phyloP scores from a whole-genome alignment of 2,888 invertebrate species.

The Diaphora mendica region DNA sequence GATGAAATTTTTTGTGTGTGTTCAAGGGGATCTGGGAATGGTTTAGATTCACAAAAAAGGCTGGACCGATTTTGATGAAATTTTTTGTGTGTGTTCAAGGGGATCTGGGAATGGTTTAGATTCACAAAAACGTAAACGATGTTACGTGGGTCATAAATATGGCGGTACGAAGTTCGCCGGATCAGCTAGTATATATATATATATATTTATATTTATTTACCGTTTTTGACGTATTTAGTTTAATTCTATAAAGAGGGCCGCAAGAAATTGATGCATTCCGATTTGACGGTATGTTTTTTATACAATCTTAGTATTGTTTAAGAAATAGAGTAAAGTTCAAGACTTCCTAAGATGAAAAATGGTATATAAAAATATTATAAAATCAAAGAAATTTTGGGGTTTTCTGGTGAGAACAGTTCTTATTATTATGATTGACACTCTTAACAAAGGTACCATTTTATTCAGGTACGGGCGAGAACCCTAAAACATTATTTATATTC shows the following conservation, averaged over 20 bases:
- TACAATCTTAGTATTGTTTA: background rate
- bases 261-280: background rate
- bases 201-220: too few relatives aligned
- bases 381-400: background rate
- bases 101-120: too few relatives aligned
- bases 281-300: background rate
- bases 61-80: too few relatives aligned
- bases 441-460: background rate
- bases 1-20: too few relatives aligned
- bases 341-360: background rate
- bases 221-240: background rate
- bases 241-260: background rate
- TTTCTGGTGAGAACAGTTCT: background rate
- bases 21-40: too few relatives aligned
- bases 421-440: conserved; percentile 4
- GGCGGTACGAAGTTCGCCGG: too few relatives aligned
- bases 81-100: too few relatives aligned
- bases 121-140: too few relatives aligned
- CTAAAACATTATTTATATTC: background rate
- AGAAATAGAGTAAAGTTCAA: background rate
- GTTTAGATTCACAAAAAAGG: too few relatives aligned
- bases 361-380: conserved; percentile 12
- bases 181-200: too few relatives aligned
- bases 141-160: too few relatives aligned
- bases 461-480: background rate